Evolutionary conservation across 1,140 invertebrate species (phyloP).

Genomic region (Pseudomyrmex dendroicus): DNA sequence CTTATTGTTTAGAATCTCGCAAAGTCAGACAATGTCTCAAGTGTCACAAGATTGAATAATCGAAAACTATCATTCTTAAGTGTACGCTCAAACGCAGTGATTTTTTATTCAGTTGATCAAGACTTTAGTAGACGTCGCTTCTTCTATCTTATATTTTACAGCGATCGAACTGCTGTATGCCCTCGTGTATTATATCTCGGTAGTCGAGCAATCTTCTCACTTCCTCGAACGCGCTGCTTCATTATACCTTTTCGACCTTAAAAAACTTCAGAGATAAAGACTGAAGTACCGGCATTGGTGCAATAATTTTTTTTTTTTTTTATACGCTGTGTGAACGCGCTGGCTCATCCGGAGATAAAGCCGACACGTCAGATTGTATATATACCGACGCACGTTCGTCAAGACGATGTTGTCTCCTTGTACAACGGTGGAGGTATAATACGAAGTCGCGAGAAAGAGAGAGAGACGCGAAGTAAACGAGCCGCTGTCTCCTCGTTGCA

Average conservation of each 20-base stretch:
- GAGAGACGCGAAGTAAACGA: slow-evolving; percentile 38
- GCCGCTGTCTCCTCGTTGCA: slow-evolving; percentile 10
- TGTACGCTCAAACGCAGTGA: not conserved
- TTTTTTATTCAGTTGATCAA: not conserved
- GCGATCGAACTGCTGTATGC: not conserved
- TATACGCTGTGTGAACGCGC: slow-evolving; percentile 6
- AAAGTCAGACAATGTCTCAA: not conserved
- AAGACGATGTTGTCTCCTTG: slow-evolving; percentile 5
- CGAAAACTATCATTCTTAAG: not conserved
- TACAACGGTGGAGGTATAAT: slow-evolving; percentile 31
- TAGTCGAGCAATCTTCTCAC: not conserved
- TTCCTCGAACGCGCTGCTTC: not conserved
- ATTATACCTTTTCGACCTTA: not conserved
- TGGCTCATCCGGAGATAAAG: slow-evolving; percentile 50
- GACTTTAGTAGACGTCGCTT: not conserved
- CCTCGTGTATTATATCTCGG: not conserved
- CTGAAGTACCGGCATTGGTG: slow-evolving; percentile 2
- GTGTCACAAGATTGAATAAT: not conserved
- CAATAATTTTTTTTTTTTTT: slow-evolving; percentile 41
- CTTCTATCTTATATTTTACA: not conserved
- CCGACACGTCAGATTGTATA: slow-evolving; percentile 20
- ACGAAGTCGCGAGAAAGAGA: slow-evolving; percentile 24
- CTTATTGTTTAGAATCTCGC: not conserved
- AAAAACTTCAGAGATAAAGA: slow-evolving; percentile 31
- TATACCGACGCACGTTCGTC: slow-evolving; percentile 40